Percentiles rank a stretch among this genome's conserved stretches.
phyloP scores from a whole-genome alignment of 2,888 invertebrate species.

The Microctonus hyperodae region DNA sequence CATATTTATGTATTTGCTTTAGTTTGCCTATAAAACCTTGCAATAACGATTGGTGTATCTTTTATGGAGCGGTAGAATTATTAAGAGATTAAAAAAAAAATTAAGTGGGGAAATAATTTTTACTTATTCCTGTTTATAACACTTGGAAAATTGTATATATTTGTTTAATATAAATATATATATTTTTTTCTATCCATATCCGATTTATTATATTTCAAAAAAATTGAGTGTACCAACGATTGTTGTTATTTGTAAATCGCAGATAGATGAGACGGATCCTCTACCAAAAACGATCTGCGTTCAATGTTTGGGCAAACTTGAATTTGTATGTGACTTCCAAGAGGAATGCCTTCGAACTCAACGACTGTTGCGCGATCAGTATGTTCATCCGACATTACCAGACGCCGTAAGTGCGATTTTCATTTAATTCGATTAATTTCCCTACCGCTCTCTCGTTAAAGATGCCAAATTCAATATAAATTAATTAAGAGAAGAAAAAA shows the following conservation, averaged over 20 bases:
- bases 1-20: background rate
- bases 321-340: conserved; percentile 63
- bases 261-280: conserved; percentile 62
- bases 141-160: background rate
- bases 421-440: conserved; percentile 24
- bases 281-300: conserved; percentile 62
- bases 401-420: conserved; percentile 56
- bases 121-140: background rate
- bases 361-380: conserved; percentile 59
- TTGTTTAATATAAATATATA: no score
- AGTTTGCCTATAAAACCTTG: conserved; percentile 22
- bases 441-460: conserved; percentile 40
- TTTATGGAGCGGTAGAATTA: conserved; percentile 41
- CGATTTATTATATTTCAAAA: background rate
- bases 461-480: conserved; percentile 32
- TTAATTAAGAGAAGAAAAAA: no score
- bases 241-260: conserved; percentile 49
- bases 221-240: background rate
- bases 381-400: conserved; percentile 58
- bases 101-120: background rate
- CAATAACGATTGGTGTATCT: conserved; percentile 27
- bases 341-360: conserved; percentile 63
- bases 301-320: conserved; percentile 62
- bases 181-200: background rate
- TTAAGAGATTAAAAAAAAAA: background rate